Percentiles rank a stretch among this genome's conserved stretches.
Evolutionary conservation across 2,888 invertebrate species (phyloP).

Genomic region (Agrilus biguttatus): DNA sequence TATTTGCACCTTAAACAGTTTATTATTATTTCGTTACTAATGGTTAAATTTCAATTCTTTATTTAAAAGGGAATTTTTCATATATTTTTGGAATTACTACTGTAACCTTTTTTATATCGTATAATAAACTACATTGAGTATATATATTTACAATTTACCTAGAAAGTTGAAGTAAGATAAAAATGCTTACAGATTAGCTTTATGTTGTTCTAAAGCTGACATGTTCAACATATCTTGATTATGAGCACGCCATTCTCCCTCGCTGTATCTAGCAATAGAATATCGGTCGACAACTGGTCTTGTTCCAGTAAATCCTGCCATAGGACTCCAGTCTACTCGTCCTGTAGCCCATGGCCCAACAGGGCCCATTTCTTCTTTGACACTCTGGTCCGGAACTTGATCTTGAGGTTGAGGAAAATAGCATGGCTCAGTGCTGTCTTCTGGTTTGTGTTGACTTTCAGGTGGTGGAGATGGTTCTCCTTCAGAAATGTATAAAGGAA

Average conservation of each 20-base stretch:
- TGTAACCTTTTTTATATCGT: too few relatives aligned
- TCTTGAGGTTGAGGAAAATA: constrained; percentile 43
- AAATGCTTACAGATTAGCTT: constrained; percentile 21
- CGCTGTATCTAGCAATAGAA: constrained; percentile 56
- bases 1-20: too few relatives aligned
- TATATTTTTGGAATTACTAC: too few relatives aligned
- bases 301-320: constrained; percentile 55
- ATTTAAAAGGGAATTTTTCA: too few relatives aligned
- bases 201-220: constrained; percentile 20
- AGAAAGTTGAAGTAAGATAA: too few relatives aligned
- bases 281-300: constrained; percentile 63
- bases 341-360: constrained; percentile 57
- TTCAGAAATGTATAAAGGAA: background rate
- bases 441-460: constrained; percentile 4
- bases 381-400: constrained; percentile 25
- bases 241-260: constrained; percentile 52
- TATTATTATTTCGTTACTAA: too few relatives aligned
- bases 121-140: too few relatives aligned
- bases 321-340: constrained; percentile 57
- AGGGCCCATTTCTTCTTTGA: constrained; percentile 34
- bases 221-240: constrained; percentile 26
- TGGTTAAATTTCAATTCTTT: too few relatives aligned
- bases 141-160: too few relatives aligned
- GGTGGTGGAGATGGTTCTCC: constrained; percentile 8
- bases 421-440: constrained; percentile 25